A percentile compares a stretch with the other conserved stretches of the same genome.
These are phyloP conservation scores for Morone saxatilis DNA, from an alignment of 2,113 vertebrate species.

Conservation along the genomic window DNA sequence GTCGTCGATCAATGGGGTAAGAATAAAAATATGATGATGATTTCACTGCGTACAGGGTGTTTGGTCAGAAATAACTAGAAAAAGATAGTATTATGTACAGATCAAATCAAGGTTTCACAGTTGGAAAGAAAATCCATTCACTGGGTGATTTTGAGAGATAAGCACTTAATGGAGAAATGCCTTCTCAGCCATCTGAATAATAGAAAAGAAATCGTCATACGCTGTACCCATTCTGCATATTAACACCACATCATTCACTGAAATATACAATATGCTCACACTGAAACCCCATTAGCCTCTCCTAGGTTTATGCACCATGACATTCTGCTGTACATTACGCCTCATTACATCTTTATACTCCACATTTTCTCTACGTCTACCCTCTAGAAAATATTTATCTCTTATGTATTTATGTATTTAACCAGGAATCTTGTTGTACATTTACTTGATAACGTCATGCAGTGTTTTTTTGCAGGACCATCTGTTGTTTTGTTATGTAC, in stretches of 20 bases:
- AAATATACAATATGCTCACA: neutral
- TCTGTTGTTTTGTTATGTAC: slow-evolving; percentile 56
- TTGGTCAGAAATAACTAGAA: slow-evolving; percentile 36
- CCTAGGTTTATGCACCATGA: neutral
- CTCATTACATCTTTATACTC: neutral
- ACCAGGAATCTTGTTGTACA: neutral
- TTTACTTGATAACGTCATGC: neutral
- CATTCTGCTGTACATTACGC: slow-evolving; percentile 15
- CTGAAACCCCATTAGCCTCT: slow-evolving; percentile 10
- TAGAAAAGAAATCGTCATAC: slow-evolving; percentile 37
- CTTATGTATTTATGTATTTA: slow-evolving; percentile 14
- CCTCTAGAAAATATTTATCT: slow-evolving; percentile 9
- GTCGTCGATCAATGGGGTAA: neutral
- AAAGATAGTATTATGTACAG: slow-evolving; percentile 31
- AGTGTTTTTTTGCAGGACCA: slow-evolving; percentile 23
- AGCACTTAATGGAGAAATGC: slow-evolving; percentile 36
- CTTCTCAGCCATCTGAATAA: slow-evolving; percentile 62
- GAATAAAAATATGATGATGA: slow-evolving; percentile 8
- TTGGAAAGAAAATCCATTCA: neutral
- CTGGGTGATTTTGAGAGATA: slow-evolving; percentile 50
- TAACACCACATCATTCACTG: slow-evolving; percentile 32
- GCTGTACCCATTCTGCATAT: slow-evolving; percentile 27
- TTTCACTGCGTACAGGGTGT: slow-evolving; percentile 2
- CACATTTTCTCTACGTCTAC: neutral
- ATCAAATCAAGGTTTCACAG: slow-evolving; percentile 34